Evolutionary conservation across 2,888 invertebrate genomes (phyloP).

Genomic region (Drosophila histrio): DNA sequence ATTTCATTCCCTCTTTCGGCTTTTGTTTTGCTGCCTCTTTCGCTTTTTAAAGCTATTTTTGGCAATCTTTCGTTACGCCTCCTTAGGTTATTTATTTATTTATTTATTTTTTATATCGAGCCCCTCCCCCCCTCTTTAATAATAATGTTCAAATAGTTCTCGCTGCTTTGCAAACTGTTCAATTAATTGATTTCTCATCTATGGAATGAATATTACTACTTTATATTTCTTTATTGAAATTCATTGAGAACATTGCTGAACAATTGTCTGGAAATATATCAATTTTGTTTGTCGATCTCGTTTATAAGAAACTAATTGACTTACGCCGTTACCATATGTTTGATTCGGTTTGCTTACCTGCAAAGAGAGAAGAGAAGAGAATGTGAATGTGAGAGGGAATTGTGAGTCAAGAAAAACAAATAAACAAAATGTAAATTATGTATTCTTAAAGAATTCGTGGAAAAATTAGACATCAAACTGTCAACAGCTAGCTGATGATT

Average conservation of each 20-base stretch:
- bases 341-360: slow-evolving; percentile 64
- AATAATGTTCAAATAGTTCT: slow-evolving; percentile 10
- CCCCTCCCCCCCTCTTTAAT: neutral
- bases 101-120: neutral
- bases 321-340: slow-evolving; percentile 54
- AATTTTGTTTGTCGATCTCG: slow-evolving; percentile 16
- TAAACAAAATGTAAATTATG: slow-evolving; percentile 42
- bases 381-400: slow-evolving; percentile 10
- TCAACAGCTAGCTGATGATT: slow-evolving; percentile 47
- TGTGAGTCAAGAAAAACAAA: slow-evolving; percentile 53
- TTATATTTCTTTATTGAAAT: slow-evolving; percentile 55
- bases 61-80: slow-evolving; percentile 22
- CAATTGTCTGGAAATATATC: slow-evolving; percentile 59
- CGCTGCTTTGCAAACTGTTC: slow-evolving; percentile 23
- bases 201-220: slow-evolving; percentile 51
- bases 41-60: slow-evolving; percentile 49
- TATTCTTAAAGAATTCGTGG: slow-evolving; percentile 34
- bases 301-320: slow-evolving; percentile 55
- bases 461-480: slow-evolving; percentile 49
- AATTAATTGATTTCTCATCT: slow-evolving; percentile 53
- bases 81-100: neutral
- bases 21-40: slow-evolving; percentile 4
- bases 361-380: slow-evolving; percentile 54
- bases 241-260: slow-evolving; percentile 50
- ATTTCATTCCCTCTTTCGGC: neutral